Evolutionary conservation across 2,888 invertebrate genomes (phyloP), one percentile per base, ranked within the genome.

Genomic region (Mesorhabditis belari): DNA sequence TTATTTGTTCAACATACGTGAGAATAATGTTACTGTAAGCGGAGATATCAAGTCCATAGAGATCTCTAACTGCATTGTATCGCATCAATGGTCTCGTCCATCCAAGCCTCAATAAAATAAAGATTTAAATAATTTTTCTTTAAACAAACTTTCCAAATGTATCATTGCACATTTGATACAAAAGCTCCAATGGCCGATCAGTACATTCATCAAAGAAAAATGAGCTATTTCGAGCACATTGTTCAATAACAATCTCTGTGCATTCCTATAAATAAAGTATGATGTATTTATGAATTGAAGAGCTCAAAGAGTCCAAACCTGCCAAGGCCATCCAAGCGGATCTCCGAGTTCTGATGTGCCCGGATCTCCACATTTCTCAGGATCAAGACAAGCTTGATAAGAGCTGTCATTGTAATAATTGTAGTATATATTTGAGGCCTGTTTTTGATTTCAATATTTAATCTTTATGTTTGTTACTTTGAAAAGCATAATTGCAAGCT

Each of bases 241-340:
- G 88, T 0, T 95, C 95, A 91, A 94, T 92, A 63, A 93, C 88
- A 90, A 96, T 92, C 83, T 98, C 95, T 24, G 92, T 92, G 80
- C 96, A 96, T 0, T 89, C 86, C 88, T 92, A 84, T 35, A 62
- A 12, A 3, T 50, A 2, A 6, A 35, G 12, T 35, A 35, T n/a
- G 0, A 35, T 35, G 4, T 5, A 19, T 24, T 24, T 4, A 1
- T 55, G 21, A 29, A 1, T 21, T 23, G n/a, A n/a, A n/a, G n/a
- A n/a, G n/a, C n/a, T n/a, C n/a, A n/a, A n/a, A 51, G 6, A 5
- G 17, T 64, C 64, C 52, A 64, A 3, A 63, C 68, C 65, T 68
- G 73, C 70, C 70, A 74, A 4, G 71, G 70, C 73, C 73, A 74
- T 55, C 71, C 70, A 19, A 67, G 51, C 19, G 62, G 50, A 44